Evolutionary conservation across 2,113 vertebrate genomes (phyloP).

Genomic region (Edolisoma coerulescens): DNA sequence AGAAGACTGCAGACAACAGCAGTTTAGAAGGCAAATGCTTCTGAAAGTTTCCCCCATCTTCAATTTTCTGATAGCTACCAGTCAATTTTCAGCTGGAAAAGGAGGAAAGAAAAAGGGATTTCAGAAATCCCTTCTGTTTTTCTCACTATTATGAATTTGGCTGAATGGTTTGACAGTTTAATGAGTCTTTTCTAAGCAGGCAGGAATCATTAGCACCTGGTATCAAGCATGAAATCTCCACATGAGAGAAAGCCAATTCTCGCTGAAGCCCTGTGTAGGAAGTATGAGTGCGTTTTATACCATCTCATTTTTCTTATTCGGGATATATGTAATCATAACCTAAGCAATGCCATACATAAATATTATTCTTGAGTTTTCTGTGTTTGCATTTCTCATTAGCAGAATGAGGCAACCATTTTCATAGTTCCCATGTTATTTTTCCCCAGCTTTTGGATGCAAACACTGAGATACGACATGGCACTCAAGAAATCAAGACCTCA

Average conservation of each 20-base stretch:
- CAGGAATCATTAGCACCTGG: background rate
- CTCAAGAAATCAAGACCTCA: background rate
- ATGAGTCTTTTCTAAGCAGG: background rate
- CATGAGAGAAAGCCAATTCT: background rate
- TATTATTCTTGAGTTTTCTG: background rate
- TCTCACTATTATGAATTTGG: background rate
- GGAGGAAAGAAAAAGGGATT: background rate
- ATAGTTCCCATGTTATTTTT: background rate
- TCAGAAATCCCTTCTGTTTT: background rate
- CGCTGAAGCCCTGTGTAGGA: background rate
- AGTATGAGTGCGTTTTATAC: background rate
- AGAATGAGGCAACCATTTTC: background rate
- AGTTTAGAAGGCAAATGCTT: background rate
- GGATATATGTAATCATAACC: background rate
- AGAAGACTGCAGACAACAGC: background rate
- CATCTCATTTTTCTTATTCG: background rate
- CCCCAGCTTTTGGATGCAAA: background rate
- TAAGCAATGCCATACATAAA: background rate
- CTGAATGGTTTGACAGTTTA: background rate
- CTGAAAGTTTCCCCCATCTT: background rate
- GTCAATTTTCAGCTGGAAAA: background rate
- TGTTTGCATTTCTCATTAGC: background rate
- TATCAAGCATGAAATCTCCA: background rate
- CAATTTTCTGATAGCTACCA: background rate
- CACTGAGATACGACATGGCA: background rate